Base-by-base conservation (phyloP, 2,888 invertebrate genomes). In the Suillia variegata region DNA sequence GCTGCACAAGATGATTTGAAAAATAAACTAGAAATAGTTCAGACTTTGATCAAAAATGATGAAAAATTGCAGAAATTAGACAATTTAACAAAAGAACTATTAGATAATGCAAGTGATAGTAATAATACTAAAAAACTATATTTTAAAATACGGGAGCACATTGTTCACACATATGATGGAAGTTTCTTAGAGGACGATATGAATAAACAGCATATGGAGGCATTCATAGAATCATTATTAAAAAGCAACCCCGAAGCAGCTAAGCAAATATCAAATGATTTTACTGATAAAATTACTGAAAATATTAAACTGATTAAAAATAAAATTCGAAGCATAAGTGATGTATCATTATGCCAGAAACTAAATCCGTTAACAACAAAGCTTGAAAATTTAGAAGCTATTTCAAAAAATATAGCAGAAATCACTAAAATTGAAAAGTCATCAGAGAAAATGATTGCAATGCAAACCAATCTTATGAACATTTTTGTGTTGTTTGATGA, bases 141-240 rank as follows among this genome's bases (percentile, higher is more conserved):
- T 17, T 77, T 80, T 2, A 75, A 75, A 48, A 59, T 80, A 1
- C 64, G 70, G 54, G 73, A 77, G 45, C 76, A 77, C 17, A 74
- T 80, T 52, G 78, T 79, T 12, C 80, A 80, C 10, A 80, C 79
- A 0, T 77, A 77, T 42, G 77, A 80, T 52, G 74, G 70, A 0
- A 68, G 64, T 24, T 22, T 66, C 0, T 31, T 45, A 2, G 60
- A 68, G 10, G 66, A 73, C 1, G 59, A 54, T 48, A 17, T 31
- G 20, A 59, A 51, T 2, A 57, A 58, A 20, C 22, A 65, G 38
- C 17, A 63, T 50, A 26, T 70, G 3, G 69, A 72, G 53, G 56
- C 57, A 8, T 62, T 69, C 45, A 65, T 71, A 3, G 66, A 67
- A 45, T 56, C 65, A 0, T 52, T 73, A 3, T 56, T 72, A 1